Evolutionary conservation across 2,113 vertebrate genomes (phyloP), one percentile per base, ranked within the genome.

Genomic region (Zosterops hypoxanthus): DNA sequence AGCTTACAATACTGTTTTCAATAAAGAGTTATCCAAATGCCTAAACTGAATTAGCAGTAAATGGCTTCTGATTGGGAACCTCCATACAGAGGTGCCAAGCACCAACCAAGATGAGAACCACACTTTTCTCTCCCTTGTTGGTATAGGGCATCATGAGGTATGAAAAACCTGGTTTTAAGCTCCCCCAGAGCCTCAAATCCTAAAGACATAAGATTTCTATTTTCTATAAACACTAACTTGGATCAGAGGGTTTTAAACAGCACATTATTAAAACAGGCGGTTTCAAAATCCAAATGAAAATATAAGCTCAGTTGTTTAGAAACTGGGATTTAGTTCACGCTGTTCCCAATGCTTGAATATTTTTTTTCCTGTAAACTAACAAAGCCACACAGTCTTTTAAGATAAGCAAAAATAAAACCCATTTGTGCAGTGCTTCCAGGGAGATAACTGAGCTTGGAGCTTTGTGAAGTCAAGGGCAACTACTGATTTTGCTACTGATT

Each of bases 251-350:
- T 49, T 87, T 82, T 76, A 60, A 64, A 89, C 19, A 64, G 7
- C 5, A 22, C 8, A 2, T 57, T 85, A 25, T 63, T 69, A 77
- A 12, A 92, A 47, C 36, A 84, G 23, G 12, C 28, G 64, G 46
- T 79, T 94, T 89, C 59, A 76, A 96, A 94, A 91, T 56, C 52
- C 42, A 81, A 69, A 55, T n/a, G 10, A 70, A 94, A 76, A 90
- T 46, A 59, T 33, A 66, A 33, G 11, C 39, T 87, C 57, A 33
- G 8, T 61, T 66, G 39, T 92, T 91, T 61, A 77, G 47, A 82
- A 70, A 4, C n/a, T 28, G 14, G 34, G 10, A 70, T 91, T 90
- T 94, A 72, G 66, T 59, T 93, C 89, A 87, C 4, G 2, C n/a
- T 86, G 21, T 61, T 95, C 66, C 41, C 60, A 80, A 3, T 2